Evolutionary conservation across 2,113 vertebrate genomes (phyloP).

Genomic region (Perognathus longimembris): DNA sequence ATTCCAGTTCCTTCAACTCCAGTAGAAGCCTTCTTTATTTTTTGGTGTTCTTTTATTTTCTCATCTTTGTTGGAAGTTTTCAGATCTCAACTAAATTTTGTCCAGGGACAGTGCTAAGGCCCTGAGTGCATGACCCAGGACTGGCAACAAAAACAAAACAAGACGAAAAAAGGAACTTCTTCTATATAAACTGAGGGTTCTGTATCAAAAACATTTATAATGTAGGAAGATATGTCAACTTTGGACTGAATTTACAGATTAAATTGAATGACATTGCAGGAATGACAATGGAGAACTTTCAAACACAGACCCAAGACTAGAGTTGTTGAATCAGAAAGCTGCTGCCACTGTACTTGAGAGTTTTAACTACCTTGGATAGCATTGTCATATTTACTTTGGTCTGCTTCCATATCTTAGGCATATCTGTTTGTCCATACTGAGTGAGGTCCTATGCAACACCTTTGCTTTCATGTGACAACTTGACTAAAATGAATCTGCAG

Average conservation of each 20-base stretch:
- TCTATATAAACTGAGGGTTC: background rate
- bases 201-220: conserved; percentile 34
- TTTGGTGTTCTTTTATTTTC: background rate
- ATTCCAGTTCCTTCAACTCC: background rate
- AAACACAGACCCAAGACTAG: no score
- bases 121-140: no score
- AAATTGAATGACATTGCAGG: background rate
- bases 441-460: conserved; percentile 10
- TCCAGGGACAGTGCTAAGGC: no score
- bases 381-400: background rate
- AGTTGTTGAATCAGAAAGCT: conserved; percentile 10
- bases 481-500: background rate
- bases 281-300: background rate
- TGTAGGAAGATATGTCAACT: background rate
- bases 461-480: background rate
- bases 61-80: conserved; percentile 15
- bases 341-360: background rate
- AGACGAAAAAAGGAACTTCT: background rate
- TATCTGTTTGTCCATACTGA: background rate
- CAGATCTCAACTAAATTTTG: conserved; percentile 16
- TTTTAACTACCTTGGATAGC: background rate
- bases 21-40: background rate
- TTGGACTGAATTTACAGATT: background rate
- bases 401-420: background rate
- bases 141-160: no score